A percentile compares a stretch with the other conserved stretches of the same genome.
These are phyloP conservation scores for Gymnocypris eckloni DNA, from an alignment of 2,797 vertebrate species.

Conservation along the genomic window DNA sequence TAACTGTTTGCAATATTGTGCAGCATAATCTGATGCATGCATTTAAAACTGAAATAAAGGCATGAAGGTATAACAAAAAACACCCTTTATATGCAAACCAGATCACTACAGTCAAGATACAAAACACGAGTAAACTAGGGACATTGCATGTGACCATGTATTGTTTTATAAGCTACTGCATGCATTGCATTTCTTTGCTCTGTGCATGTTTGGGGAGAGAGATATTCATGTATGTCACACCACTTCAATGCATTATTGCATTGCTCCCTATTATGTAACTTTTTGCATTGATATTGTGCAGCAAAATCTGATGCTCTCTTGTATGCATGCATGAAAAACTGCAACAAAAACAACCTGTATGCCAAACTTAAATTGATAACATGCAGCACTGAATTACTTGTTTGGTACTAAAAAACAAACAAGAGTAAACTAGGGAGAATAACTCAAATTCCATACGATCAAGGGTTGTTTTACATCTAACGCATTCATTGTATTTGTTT, in stretches of 20 bases:
- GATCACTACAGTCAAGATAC: neutral
- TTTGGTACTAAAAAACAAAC: neutral
- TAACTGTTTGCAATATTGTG: neutral
- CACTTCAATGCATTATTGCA: neutral
- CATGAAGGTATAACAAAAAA: neutral
- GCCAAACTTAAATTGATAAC: neutral
- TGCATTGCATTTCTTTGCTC: conserved; percentile 1
- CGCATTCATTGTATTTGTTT: neutral
- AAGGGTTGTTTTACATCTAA: conserved; percentile 10
- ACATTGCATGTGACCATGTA: conserved; percentile 37
- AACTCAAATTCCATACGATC: conserved; percentile 34
- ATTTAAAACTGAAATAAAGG: neutral
- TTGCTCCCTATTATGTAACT: neutral
- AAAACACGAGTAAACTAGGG: conserved; percentile 1
- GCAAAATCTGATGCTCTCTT: neutral
- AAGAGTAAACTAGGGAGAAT: conserved; percentile 3
- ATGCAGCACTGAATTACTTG: neutral
- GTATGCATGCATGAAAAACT: neutral
- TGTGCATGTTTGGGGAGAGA: neutral
- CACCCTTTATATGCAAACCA: neutral
- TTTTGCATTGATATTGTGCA: too few species aligned
- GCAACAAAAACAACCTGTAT: neutral
- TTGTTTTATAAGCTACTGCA: conserved; percentile 15
- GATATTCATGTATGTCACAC: neutral
- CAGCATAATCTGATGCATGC: neutral